Conservation (phyloP, 1,140 invertebrate species). For the Drosophila elegans region DNA sequence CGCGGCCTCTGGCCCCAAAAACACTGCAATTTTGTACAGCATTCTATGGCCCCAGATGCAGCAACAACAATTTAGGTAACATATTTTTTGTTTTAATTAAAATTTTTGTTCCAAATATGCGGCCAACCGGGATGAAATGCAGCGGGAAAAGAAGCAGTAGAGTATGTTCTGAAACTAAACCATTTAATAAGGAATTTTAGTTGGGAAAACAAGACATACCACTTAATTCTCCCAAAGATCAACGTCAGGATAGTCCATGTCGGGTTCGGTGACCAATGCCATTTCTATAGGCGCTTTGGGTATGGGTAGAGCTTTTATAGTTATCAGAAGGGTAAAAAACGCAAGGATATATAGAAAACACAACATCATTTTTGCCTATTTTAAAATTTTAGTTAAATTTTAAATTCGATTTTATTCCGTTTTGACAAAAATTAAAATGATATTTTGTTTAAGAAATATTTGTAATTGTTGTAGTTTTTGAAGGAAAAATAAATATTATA, state of each 20-base stretch:
- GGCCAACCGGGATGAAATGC: background rate
- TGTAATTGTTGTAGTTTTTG: too few relatives aligned
- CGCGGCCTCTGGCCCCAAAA: slow-evolving; percentile 19
- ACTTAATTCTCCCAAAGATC: background rate
- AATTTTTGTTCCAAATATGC: slow-evolving; percentile 19
- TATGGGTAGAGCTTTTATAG: background rate
- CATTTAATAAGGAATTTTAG: background rate
- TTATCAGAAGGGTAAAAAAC: background rate
- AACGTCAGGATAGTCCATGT: slow-evolving; percentile 12
- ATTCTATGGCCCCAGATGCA: slow-evolving; percentile 4
- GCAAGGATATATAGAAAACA: background rate
- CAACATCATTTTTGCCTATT: background rate
- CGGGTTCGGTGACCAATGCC: background rate
- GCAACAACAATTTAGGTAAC: slow-evolving; percentile 41
- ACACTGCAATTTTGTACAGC: slow-evolving; percentile 36
- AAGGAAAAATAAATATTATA: background rate
- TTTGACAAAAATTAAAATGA: background rate
- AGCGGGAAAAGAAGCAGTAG: background rate
- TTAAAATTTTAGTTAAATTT: background rate
- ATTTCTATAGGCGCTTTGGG: too few relatives aligned
- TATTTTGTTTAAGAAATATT: background rate
- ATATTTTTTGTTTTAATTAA: slow-evolving; percentile 68
- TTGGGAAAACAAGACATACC: background rate
- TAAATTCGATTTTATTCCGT: background rate
- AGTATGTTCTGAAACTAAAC: slow-evolving; percentile 3